These are phyloP conservation scores for Cynopterus sphinx DNA, from an alignment of 2,797 vertebrate species.

Conservation along the genomic window DNA sequence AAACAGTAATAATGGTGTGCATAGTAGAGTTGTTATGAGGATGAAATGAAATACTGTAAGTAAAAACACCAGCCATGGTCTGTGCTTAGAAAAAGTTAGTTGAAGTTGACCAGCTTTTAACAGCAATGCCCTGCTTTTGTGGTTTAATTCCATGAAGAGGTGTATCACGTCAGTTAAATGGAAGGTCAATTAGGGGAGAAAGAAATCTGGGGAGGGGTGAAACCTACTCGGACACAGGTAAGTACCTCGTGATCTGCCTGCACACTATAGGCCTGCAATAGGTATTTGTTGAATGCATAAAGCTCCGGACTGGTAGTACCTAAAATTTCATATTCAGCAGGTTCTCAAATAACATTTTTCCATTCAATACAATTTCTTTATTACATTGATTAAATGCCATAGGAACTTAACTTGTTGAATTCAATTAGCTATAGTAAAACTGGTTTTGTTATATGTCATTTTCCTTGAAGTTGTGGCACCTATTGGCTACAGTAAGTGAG, in stretches of 20 bases:
- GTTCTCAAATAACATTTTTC: background rate
- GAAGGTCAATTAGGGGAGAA: background rate
- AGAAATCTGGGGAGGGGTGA: background rate
- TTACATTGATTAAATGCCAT: background rate
- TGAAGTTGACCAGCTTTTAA: background rate
- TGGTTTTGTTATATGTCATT: background rate
- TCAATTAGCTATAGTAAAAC: background rate
- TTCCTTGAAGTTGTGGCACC: background rate
- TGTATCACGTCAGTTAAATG: background rate
- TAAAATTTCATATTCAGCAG: background rate
- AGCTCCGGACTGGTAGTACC: background rate
- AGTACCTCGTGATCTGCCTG: background rate
- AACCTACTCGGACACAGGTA: background rate
- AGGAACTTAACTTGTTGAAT: background rate
- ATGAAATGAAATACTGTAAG: background rate
- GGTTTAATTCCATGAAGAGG: background rate
- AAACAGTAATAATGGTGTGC: background rate
- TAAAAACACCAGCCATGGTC: background rate
- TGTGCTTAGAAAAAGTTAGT: background rate
- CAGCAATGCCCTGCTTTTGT: background rate
- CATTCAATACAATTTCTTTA: background rate
- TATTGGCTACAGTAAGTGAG: background rate
- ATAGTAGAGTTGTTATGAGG: background rate
- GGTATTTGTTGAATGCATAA: background rate
- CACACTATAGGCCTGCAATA: background rate